Evolutionary conservation across 1,140 invertebrate species (phyloP), one percentile per base, ranked within the genome.

Genomic region (Nasonia vitripennis): DNA sequence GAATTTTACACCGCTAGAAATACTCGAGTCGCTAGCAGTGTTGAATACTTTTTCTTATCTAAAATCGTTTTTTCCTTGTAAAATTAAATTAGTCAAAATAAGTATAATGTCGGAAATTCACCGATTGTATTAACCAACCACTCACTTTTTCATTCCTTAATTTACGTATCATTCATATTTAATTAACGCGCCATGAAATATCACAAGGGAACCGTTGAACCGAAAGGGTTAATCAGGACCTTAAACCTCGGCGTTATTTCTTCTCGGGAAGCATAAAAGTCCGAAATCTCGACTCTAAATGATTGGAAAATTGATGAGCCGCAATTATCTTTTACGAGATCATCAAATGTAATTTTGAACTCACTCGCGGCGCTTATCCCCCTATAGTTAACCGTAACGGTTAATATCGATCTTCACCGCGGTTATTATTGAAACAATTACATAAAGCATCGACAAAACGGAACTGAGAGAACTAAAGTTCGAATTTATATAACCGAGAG

Each of bases 261-360:
- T 27, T 37, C 45, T 45, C 70, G 55, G 55, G 17, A 62, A 62
- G 20, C 20, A 80, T 68, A 41, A 34, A 70, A 80, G 34, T 14
- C 78, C 67, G 62, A 7, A n/a, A 80, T 27, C 17, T 80, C 41
- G 70, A 70, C 34, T 68, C n/a, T 70, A 68, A 80, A 10, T 14
- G 34, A 80, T 79, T 79, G 55, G 62, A 79, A 34, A 79, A 79
- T 68, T 80, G 62, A 80, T 41, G 78, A 80, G 78, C n/a, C 12
- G 34, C 20, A 37, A 68, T 80, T 67, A 80, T 68, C 55, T 23
- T 80, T 80, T 68, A 80, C 20, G 78, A 80, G 51, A 62, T 68
- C 62, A 68, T 80, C 68, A 80, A 80, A 80, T 80, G 31, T 68
- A 80, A 80, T 80, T 80, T 80, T 41, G 37, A 37, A 79, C 55